A percentile compares a stretch with the other conserved stretches of the same genome.
phyloP scores from a whole-genome alignment of 2,888 invertebrate genomes.

The Vanessa cardui region DNA sequence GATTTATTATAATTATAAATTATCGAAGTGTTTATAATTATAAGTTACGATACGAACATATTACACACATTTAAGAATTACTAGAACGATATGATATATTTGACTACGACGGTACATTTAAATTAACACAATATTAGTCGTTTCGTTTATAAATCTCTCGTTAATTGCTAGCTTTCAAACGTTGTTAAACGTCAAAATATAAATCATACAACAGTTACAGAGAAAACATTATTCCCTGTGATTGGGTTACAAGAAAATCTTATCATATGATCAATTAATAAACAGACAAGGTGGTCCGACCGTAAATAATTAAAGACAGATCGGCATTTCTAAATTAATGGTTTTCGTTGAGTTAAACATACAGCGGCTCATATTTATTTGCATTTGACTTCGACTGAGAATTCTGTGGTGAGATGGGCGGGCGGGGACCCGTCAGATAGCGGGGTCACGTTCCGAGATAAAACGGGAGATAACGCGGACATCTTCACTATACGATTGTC shows the following conservation, averaged over 20 bases:
- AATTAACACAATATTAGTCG: conserved; percentile 3
- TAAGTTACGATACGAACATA: no score
- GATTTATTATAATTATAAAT: no score
- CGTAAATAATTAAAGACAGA: conserved; percentile 73
- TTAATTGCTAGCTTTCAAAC: conserved; percentile 32
- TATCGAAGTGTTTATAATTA: no score
- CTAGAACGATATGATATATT: neutral
- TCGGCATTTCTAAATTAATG: conserved; percentile 75
- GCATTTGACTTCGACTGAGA: conserved; percentile 42
- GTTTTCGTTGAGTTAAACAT: conserved; percentile 54
- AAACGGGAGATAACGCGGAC: conserved; percentile 66
- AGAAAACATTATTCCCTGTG: conserved; percentile 27
- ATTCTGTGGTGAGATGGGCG: conserved; percentile 66
- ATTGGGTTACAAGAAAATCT: conserved; percentile 46
- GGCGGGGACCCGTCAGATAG: conserved; percentile 69
- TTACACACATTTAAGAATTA: no score
- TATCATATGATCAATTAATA: conserved; percentile 77
- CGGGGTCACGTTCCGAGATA: conserved; percentile 79
- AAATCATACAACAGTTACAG: conserved; percentile 30
- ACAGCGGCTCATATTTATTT: conserved; percentile 57
- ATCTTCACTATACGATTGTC: conserved; percentile 74
- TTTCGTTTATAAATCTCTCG: conserved; percentile 14
- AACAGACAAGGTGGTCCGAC: conserved; percentile 73
- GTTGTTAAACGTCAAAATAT: conserved; percentile 21
- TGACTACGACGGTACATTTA: neutral